phyloP scores from a whole-genome alignment of 1,140 invertebrate species.

The Pentalonia nigronervosa region DNA sequence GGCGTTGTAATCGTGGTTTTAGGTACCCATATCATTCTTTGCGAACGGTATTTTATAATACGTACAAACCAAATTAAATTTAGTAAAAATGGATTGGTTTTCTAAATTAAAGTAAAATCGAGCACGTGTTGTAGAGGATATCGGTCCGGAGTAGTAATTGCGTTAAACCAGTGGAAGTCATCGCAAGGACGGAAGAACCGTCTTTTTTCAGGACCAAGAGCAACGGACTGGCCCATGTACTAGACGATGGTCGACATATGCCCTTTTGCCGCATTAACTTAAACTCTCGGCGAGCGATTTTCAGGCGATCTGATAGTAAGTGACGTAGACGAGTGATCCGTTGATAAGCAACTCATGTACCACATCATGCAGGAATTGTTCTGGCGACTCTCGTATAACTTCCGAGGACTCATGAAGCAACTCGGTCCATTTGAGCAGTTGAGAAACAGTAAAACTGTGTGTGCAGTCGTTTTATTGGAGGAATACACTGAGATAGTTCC shows the following conservation, averaged over 20 bases:
- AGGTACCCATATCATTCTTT: background rate
- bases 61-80: background rate
- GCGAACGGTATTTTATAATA: background rate
- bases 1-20: background rate
- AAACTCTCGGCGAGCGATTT: constrained; percentile 61
- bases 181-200: constrained; percentile 63
- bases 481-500: background rate
- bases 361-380: background rate
- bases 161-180: constrained; percentile 66
- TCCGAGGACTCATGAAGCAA: background rate
- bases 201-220: constrained; percentile 62
- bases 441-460: background rate
- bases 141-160: constrained; percentile 62
- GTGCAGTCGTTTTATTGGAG: background rate
- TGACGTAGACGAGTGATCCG: constrained; percentile 63
- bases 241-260: constrained; percentile 61
- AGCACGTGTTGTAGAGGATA: constrained; percentile 64
- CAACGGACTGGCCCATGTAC: constrained; percentile 61
- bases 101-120: constrained; percentile 63
- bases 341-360: constrained; percentile 59
- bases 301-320: constrained; percentile 62
- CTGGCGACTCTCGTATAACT: background rate
- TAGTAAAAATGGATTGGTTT: background rate
- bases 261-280: constrained; percentile 62
- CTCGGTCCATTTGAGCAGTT: background rate